Percentiles rank a stretch among this genome's conserved stretches.
These are phyloP conservation scores for Sarcophaga peregrina DNA, from an alignment of 1,140 invertebrate species.

Conservation along the genomic window DNA sequence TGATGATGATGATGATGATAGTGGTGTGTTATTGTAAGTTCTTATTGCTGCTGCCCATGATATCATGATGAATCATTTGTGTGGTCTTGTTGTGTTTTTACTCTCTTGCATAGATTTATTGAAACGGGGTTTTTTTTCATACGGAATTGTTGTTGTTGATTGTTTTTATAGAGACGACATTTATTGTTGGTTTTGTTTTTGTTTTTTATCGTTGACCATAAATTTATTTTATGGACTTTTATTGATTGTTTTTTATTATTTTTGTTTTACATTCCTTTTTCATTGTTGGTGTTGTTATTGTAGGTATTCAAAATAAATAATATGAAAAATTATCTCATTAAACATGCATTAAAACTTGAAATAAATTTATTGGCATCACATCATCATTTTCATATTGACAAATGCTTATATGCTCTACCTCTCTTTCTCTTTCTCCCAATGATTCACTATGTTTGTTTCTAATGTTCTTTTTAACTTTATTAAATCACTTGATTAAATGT, in stretches of 20 bases:
- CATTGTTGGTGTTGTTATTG: not conserved
- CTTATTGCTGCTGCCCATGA: too few relatives aligned
- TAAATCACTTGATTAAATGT: too few relatives aligned
- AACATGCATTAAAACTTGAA: not conserved
- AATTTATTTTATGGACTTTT: slow-evolving; percentile 1
- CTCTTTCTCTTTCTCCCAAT: too few relatives aligned
- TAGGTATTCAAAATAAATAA: not conserved
- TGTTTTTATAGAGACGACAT: not conserved
- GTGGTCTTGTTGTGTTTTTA: slow-evolving; percentile 3
- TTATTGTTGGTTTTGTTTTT: not conserved
- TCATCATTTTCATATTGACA: not conserved
- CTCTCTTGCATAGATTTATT: too few relatives aligned
- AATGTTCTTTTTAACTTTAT: too few relatives aligned
- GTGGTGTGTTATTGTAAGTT: too few relatives aligned
- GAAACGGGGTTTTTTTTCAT: too few relatives aligned
- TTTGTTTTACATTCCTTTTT: not conserved
- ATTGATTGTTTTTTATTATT: slow-evolving; percentile 1
- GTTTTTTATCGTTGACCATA: not conserved
- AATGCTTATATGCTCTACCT: too few relatives aligned
- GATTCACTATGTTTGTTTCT: too few relatives aligned
- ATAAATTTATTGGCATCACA: not conserved
- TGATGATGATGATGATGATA: not conserved
- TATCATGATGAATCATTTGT: slow-evolving; percentile 19
- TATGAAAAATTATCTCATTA: not conserved
- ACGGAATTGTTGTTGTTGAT: too few relatives aligned